Evolutionary conservation across 92 coral and sea anemone species (phyloP).

Genomic region (Micromussa lordhowensis): DNA sequence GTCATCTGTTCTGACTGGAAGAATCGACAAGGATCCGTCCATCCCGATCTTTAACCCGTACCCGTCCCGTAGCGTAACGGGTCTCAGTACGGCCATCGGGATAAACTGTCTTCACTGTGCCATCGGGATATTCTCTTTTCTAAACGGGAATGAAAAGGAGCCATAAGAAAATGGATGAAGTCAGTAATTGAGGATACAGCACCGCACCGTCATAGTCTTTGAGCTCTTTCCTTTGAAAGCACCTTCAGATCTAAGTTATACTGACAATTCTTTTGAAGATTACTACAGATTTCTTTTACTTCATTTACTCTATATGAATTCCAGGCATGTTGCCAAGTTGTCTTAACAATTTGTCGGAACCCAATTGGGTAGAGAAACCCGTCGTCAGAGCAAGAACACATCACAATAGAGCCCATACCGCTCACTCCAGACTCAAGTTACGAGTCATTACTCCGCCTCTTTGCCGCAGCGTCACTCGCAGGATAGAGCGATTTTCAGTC

Average conservation of each 20-base stretch:
- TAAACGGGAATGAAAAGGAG: slow-evolving; percentile 26
- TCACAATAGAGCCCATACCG: neutral
- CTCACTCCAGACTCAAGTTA: neutral
- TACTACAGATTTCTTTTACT: neutral
- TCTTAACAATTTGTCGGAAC: neutral
- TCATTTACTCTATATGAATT: neutral
- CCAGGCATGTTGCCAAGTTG: neutral
- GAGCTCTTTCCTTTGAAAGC: neutral
- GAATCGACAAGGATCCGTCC: slow-evolving; percentile 92
- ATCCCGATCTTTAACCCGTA: slow-evolving; percentile 91
- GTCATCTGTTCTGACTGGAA: slow-evolving; percentile 67
- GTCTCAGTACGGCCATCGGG: slow-evolving; percentile 97
- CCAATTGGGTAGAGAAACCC: neutral
- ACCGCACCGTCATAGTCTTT: neutral
- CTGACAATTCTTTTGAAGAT: neutral
- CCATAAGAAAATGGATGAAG: neutral
- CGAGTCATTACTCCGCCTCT: too few relatives aligned
- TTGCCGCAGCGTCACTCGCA: too few relatives aligned
- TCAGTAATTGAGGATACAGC: neutral
- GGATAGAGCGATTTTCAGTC: too few relatives aligned
- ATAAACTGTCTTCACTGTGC: slow-evolving; percentile 97
- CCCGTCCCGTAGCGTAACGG: slow-evolving; percentile 92
- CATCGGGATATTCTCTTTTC: slow-evolving; percentile 98
- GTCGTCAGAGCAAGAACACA: neutral
- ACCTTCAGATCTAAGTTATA: neutral